These are phyloP conservation scores for Sacculina carcini DNA, from an alignment of 2,888 invertebrate genomes.

Conservation along the genomic window DNA sequence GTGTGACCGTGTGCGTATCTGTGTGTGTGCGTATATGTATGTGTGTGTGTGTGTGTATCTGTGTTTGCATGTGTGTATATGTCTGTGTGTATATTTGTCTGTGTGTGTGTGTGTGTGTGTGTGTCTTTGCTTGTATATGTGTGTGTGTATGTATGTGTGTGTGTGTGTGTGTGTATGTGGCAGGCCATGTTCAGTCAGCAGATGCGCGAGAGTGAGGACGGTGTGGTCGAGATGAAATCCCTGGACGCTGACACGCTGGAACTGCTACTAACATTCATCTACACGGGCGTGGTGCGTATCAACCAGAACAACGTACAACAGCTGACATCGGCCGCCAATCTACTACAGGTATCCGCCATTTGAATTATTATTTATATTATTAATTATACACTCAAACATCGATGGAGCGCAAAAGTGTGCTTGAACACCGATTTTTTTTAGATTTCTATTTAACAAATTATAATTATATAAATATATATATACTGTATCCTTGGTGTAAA, in stretches of 20 bases:
- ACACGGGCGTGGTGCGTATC: slow-evolving; percentile 21
- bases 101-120: no score
- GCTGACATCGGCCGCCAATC: slow-evolving; percentile 11
- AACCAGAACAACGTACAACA: slow-evolving; percentile 22
- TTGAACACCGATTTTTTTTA: background rate
- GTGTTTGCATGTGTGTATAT: no score
- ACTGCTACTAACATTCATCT: slow-evolving; percentile 23
- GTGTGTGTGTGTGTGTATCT: no score
- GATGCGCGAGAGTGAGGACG: slow-evolving; percentile 22
- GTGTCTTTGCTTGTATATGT: no score
- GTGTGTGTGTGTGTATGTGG: slow-evolving; percentile 1
- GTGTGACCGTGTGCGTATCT: no score
- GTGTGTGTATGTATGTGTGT: background rate
- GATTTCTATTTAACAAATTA: slow-evolving; percentile 1
- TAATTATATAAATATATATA: slow-evolving; percentile 4
- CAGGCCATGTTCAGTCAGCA: slow-evolving; percentile 23
- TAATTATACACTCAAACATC: no score
- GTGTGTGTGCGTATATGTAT: background rate
- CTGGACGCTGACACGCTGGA: slow-evolving; percentile 21
- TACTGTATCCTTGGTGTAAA: background rate
- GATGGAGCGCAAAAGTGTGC: background rate
- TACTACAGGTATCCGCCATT: slow-evolving; percentile 11
- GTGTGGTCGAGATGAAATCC: slow-evolving; percentile 21
- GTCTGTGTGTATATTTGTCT: no score
- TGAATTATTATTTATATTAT: no score